phyloP scores from a whole-genome alignment of 1,140 invertebrate genomes.

The Physella acuta region DNA sequence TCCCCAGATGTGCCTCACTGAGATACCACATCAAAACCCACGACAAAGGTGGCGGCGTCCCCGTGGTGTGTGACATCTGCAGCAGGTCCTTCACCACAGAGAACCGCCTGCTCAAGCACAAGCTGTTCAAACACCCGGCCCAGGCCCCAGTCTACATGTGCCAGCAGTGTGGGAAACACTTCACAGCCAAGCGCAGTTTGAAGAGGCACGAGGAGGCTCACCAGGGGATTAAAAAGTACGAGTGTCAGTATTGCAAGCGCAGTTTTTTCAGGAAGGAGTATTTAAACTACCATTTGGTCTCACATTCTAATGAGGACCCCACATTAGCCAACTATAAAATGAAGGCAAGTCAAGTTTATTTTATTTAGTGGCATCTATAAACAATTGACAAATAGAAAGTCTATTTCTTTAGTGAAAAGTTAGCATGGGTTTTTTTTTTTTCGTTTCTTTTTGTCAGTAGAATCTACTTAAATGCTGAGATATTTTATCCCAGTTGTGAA shows the following conservation, averaged over 20 bases:
- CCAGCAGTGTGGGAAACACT: slow-evolving; percentile 38
- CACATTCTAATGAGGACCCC: slow-evolving; percentile 31
- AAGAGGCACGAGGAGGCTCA: slow-evolving; percentile 41
- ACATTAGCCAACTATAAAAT: slow-evolving; percentile 13
- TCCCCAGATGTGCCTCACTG: slow-evolving; percentile 34
- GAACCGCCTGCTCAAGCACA: slow-evolving; percentile 36
- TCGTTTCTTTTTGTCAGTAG: not conserved
- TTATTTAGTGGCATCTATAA: not conserved
- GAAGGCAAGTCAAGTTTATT: slow-evolving; percentile 10
- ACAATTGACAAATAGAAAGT: no score
- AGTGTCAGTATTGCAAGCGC: slow-evolving; percentile 40
- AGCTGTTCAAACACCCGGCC: slow-evolving; percentile 40
- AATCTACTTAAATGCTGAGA: not conserved
- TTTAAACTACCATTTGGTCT: slow-evolving; percentile 37
- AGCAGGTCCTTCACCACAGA: slow-evolving; percentile 35
- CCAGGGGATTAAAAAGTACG: slow-evolving; percentile 34
- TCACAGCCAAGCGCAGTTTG: slow-evolving; percentile 43
- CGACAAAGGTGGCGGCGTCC: slow-evolving; percentile 35
- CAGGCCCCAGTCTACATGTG: slow-evolving; percentile 35
- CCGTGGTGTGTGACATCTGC: slow-evolving; percentile 38
- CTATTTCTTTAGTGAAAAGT: not conserved
- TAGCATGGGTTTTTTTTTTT: not conserved
- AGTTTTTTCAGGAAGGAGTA: slow-evolving; percentile 46
- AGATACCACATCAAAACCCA: slow-evolving; percentile 41
- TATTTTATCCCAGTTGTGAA: no score